phyloP scores from a whole-genome alignment of 2,113 vertebrate genomes.

The Bettongia penicillata region DNA sequence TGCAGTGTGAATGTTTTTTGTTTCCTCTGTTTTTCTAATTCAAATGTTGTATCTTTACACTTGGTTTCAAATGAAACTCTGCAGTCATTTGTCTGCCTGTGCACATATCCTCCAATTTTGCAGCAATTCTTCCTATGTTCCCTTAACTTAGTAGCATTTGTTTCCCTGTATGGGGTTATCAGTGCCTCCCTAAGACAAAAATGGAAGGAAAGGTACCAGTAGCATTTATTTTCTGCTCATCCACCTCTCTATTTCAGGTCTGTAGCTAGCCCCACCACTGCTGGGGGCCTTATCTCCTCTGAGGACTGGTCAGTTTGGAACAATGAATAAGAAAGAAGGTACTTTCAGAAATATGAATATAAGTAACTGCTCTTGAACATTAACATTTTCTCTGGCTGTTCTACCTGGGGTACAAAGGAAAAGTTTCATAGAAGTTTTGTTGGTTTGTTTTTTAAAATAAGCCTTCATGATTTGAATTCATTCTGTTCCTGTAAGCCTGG shows the following conservation, averaged over 20 bases:
- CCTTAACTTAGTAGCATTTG: background rate
- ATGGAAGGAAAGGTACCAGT: slow-evolving; percentile 18
- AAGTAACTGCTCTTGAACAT: background rate
- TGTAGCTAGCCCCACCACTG: background rate
- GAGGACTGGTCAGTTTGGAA: background rate
- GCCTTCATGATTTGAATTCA: background rate
- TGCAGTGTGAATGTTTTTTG: background rate
- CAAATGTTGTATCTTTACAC: background rate
- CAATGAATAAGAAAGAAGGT: background rate
- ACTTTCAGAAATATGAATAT: background rate
- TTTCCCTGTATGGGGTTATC: background rate
- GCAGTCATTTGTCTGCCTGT: background rate
- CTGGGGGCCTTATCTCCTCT: background rate
- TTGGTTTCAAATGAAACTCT: slow-evolving; percentile 15
- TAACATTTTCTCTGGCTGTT: background rate
- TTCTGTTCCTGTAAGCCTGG: background rate
- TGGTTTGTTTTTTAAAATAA: background rate
- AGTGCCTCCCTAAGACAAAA: slow-evolving; percentile 1
- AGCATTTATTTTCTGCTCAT: background rate
- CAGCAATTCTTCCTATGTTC: background rate
- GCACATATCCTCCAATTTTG: background rate
- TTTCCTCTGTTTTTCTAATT: slow-evolving; percentile 36
- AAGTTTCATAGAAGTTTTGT: background rate
- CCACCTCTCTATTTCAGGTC: background rate
- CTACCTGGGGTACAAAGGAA: background rate